phyloP scores from a whole-genome alignment of 2,797 vertebrate species.

The Mormyrops boulengeri region DNA sequence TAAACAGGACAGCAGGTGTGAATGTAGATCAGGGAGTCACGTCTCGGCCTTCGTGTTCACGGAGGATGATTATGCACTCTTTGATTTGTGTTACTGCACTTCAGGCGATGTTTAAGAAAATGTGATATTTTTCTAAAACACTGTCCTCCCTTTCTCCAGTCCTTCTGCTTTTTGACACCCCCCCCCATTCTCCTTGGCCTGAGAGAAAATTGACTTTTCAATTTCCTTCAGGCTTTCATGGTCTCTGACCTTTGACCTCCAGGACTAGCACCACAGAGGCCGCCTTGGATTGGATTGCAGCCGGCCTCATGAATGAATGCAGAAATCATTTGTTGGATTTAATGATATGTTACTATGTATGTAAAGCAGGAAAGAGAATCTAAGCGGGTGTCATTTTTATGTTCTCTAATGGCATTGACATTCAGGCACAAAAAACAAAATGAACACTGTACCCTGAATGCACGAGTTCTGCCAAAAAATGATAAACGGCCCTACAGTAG shows the following conservation, averaged over 20 bases:
- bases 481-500: not conserved
- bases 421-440: conserved; percentile 8
- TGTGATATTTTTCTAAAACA: not conserved
- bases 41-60: not conserved
- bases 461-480: not conserved
- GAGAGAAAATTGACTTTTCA: conserved; percentile 16
- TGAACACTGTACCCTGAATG: not conserved
- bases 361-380: not conserved
- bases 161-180: conserved; percentile 29
- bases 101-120: not conserved
- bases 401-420: not conserved
- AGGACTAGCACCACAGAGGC: not conserved
- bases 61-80: not conserved
- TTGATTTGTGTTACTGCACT: not conserved
- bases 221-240: not conserved
- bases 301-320: not conserved
- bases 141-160: not conserved
- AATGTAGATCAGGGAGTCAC: not conserved
- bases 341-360: not conserved
- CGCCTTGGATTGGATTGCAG: not conserved
- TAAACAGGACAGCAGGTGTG: not conserved
- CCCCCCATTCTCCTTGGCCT: conserved; percentile 22
- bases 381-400: not conserved
- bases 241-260: not conserved
- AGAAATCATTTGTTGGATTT: not conserved